Evolutionary conservation across 2,113 vertebrate genomes (phyloP).

Genomic region (Uropsilus gracilis): DNA sequence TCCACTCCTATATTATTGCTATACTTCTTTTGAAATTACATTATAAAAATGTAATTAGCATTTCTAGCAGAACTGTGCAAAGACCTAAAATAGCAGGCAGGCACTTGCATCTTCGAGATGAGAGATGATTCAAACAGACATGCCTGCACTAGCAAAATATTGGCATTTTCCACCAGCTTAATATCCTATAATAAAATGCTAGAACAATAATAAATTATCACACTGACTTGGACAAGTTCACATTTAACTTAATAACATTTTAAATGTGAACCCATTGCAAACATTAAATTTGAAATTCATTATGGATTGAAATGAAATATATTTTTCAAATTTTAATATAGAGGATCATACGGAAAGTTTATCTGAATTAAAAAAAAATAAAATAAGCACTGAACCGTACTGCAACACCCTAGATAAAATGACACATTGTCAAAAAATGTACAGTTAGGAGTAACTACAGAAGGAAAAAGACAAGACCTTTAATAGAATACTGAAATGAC

Average conservation of each 20-base stretch:
- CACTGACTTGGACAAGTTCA: not conserved
- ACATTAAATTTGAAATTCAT: not conserved
- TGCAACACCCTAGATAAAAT: not conserved
- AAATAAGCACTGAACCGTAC: not conserved
- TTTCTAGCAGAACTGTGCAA: not conserved
- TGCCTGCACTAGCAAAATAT: not conserved
- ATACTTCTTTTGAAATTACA: not conserved
- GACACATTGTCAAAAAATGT: not conserved
- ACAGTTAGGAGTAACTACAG: not conserved
- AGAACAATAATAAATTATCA: not conserved
- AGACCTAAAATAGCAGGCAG: not conserved
- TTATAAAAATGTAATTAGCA: not conserved
- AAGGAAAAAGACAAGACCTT: not conserved
- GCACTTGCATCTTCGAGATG: not conserved
- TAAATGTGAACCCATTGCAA: not conserved
- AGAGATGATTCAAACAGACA: not conserved
- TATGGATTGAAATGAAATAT: not conserved
- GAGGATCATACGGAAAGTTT: not conserved
- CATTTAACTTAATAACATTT: not conserved
- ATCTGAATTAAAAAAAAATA: conserved; percentile 16
- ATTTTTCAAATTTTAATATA: conserved; percentile 13
- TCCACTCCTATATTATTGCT: not conserved
- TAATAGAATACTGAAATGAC: not conserved
- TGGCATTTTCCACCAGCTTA: not conserved
- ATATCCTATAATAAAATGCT: not conserved